A percentile compares a stretch with the other conserved stretches of the same genome.
These are phyloP conservation scores for Macrochelys suwanniensis DNA, from an alignment of 2,797 vertebrate species.

Conservation along the genomic window DNA sequence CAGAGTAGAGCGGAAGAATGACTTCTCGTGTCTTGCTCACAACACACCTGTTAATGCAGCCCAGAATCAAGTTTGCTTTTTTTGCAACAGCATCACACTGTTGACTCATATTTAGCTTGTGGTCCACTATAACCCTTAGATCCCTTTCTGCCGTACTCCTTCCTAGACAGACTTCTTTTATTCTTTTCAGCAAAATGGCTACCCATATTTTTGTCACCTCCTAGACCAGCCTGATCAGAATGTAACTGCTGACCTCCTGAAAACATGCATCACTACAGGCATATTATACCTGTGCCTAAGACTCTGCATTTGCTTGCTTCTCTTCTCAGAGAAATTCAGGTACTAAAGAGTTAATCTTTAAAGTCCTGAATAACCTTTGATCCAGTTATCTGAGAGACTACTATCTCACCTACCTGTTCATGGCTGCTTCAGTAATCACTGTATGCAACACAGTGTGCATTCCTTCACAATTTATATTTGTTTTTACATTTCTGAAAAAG, in stretches of 20 bases:
- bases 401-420: background rate
- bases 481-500: background rate
- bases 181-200: background rate
- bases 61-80: too few species aligned
- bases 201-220: background rate
- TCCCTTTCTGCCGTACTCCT: too few species aligned
- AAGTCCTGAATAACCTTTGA: fast-evolving
- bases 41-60: too few species aligned
- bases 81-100: too few species aligned
- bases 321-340: background rate
- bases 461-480: background rate
- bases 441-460: fast-evolving
- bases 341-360: background rate
- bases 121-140: too few species aligned
- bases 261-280: background rate
- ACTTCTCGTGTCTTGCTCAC: too few species aligned
- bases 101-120: too few species aligned
- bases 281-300: background rate
- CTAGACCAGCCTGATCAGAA: background rate
- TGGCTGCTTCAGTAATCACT: background rate
- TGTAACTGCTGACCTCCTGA: background rate
- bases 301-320: background rate
- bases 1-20: too few species aligned
- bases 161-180: too few species aligned
- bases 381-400: background rate